Evolutionary conservation across 1,140 invertebrate species (phyloP), one percentile per base, ranked within the genome.

Genomic region (Chelonus insularis): DNA sequence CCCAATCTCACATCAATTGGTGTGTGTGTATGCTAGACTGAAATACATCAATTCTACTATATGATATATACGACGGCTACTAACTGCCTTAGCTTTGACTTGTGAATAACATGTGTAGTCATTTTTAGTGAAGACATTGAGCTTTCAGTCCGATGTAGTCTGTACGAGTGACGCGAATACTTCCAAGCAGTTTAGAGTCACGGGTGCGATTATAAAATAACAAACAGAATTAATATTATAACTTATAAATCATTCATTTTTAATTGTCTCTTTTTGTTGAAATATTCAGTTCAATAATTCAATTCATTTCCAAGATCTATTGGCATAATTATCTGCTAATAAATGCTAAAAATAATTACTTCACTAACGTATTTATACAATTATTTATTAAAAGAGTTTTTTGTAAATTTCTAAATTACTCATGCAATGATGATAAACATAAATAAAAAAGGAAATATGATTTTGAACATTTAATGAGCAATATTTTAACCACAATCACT

Each of bases 71-170:
- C 25, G 21, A 34, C 11, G 52, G 52, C 52, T 55, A 55, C 52
- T 55, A 16, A 34, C 32, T 32, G 25, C 6, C 12, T 37, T 37
- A n/a, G 9, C 12, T 37, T 37, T 4, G 23, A 36, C 34, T 43
- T 48, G 34, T 58, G 61, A 63, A 63, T 63, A 55, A 63, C 61
- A 63, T 58, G 50, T 63, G 61, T 50, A 56, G 54, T 54, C 12
- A 18, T 62, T 21, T 43, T 57, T 45, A 57, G 60, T 62, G 47
- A 34, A 62, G 23, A 45, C 60, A 62, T 57, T 62, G 52, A 56
- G 43, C 41, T 54, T 14, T 36, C 52, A 62, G 60, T 62, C 52
- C 36, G 60, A 48, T 34, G 43, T 52, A 51, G 54, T 51, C 54
- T 37, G 43, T 29, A 3, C 7, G 45, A 29, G 29, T n/a, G 29